phyloP scores from a whole-genome alignment of 2,797 vertebrate species.

The Acanthurus tractus region DNA sequence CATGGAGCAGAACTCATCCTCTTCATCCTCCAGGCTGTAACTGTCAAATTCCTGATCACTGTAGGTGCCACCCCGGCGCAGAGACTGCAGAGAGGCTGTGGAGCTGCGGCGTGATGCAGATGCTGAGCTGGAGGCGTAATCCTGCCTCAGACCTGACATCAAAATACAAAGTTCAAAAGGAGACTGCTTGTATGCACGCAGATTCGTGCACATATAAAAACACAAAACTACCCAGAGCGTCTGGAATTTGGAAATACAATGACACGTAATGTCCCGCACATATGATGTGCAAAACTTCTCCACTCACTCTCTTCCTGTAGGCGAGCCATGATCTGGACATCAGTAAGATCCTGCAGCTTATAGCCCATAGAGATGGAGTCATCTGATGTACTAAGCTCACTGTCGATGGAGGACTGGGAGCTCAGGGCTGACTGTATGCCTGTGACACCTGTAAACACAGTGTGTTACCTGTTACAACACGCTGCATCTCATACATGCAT shows the following conservation, averaged over 20 bases:
- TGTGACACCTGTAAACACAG: conserved; percentile 81
- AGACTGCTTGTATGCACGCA: neutral
- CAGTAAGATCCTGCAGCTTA: conserved; percentile 94
- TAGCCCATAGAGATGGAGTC: conserved; percentile 97
- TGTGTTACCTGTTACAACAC: conserved; percentile 16
- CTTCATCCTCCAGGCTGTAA: conserved; percentile 93
- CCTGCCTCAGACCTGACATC: conserved; percentile 90
- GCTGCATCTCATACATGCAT: neutral
- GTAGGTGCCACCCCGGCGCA: conserved; percentile 90
- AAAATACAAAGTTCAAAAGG: conserved; percentile 7
- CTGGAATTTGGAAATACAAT: neutral
- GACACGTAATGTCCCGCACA: neutral
- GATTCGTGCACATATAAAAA: neutral
- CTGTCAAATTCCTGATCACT: conserved; percentile 95
- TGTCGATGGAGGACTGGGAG: conserved; percentile 95
- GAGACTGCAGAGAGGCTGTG: conserved; percentile 91
- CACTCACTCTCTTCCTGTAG: conserved; percentile 94
- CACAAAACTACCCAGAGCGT: neutral
- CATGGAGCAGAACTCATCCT: conserved; percentile 86
- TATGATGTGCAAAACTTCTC: neutral
- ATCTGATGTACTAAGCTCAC: conserved; percentile 93
- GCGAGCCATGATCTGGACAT: conserved; percentile 96
- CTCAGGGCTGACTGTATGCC: conserved; percentile 90
- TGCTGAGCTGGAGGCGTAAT: conserved; percentile 92
- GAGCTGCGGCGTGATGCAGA: conserved; percentile 93